Evolutionary conservation across 1,140 invertebrate species (phyloP).

Genomic region (Cherax quadricarinatus): DNA sequence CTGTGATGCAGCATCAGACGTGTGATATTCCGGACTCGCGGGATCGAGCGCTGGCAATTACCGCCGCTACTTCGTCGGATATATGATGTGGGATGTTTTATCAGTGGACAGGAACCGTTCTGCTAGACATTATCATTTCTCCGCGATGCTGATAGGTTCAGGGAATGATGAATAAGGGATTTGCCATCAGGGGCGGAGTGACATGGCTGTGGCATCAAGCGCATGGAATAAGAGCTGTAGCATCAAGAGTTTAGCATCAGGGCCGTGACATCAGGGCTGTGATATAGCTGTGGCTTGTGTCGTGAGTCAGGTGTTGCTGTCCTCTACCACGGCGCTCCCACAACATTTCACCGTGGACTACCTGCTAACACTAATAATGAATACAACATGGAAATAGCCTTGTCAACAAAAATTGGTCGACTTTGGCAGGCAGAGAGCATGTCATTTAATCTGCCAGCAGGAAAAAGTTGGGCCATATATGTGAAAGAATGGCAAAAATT

Average conservation of each 20-base stretch:
- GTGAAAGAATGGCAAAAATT: slow-evolving; percentile 10
- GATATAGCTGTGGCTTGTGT: too few relatives aligned
- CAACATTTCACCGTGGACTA: too few relatives aligned
- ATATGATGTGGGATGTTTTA: background rate
- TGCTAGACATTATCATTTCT: background rate
- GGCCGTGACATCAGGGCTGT: too few relatives aligned
- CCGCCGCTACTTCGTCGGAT: background rate
- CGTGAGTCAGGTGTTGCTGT: too few relatives aligned
- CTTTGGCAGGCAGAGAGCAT: background rate
- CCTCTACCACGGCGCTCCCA: too few relatives aligned
- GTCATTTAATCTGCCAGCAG: slow-evolving; percentile 7
- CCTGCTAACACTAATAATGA: background rate
- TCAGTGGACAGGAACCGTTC: background rate
- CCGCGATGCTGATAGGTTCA: background rate
- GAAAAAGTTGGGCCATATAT: background rate
- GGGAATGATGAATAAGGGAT: background rate
- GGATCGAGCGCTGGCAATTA: background rate
- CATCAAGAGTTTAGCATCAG: too few relatives aligned
- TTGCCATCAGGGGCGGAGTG: background rate
- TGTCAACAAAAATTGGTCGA: background rate
- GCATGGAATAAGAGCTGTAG: too few relatives aligned
- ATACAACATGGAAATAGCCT: background rate
- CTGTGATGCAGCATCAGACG: too few relatives aligned
- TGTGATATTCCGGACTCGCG: background rate
- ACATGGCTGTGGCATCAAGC: too few relatives aligned